Evolutionary conservation across 2,888 invertebrate genomes (phyloP), one percentile per base, ranked within the genome.

Genomic region (Microctonus aethiopoides): DNA sequence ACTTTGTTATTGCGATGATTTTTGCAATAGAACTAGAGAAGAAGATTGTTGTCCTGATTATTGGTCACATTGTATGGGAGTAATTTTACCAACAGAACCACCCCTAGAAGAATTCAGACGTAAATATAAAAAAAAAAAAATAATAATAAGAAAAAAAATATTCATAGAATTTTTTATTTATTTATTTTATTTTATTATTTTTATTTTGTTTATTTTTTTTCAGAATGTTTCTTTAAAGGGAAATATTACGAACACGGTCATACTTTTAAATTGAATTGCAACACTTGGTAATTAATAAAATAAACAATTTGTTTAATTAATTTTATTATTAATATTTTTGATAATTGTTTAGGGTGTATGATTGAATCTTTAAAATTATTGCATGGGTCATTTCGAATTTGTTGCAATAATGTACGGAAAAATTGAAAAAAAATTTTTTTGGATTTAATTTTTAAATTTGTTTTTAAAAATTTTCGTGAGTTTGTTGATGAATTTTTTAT

Each of bases 31-130:
- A 36, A 90, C 90, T 0, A 85, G 87, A 10, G 89, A 90, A 41
- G 92, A 92, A 77, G 98, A 98, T 85, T 98, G 98, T 84, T 98
- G 98, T 81, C 98, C 98, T 0, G 98, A 98, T 87, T 98, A 93
- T 85, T 91, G 90, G 84, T 88, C 90, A 0, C 91, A 91, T 73
- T 98, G 98, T 81, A 88, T 87, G 75, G 91, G 91, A 9, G 76
- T 84, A 16, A 65, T 71, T 5, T 64, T 77, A 1, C 76, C 81
- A 0, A 72, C 75, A 1, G 75, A 76, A 3, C 66, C 75, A 0
- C 83, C 84, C 32, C 1, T 20, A n/a, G 63, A 54, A 32, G 74
- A 72, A 63, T 64, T 76, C 3, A 62, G 73, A 72, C 70, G 75
- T 76, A 74, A 73, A 56, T 73, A 51, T 60, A 56, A n/a, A 36